phyloP scores from a whole-genome alignment of 2,797 vertebrate species.

The Oreonectes daqikongensis region DNA sequence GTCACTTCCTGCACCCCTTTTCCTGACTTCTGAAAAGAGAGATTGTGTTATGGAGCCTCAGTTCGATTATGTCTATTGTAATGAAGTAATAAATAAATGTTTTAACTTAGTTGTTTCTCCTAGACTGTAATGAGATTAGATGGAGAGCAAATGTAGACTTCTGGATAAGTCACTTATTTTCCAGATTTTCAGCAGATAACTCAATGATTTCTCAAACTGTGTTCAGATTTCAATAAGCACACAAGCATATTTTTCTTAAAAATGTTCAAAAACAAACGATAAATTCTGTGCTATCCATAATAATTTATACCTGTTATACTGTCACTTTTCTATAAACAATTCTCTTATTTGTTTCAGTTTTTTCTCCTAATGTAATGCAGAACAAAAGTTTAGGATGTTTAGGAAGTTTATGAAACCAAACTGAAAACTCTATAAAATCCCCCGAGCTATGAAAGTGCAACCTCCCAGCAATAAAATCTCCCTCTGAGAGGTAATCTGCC shows the following conservation, averaged over 20 bases:
- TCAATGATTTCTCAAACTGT: no score
- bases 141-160: no score
- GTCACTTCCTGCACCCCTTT: slow-evolving; percentile 15
- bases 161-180: no score
- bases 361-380: no score
- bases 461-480: not conserved
- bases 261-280: not conserved
- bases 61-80: not conserved
- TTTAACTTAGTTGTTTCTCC: no score
- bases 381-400: not conserved
- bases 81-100: no score
- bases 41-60: slow-evolving; percentile 15
- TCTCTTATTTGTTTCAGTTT: not conserved
- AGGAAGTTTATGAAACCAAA: not conserved
- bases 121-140: no score
- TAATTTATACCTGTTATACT: not conserved
- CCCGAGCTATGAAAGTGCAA: not conserved
- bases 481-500: slow-evolving; percentile 30
- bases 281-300: not conserved
- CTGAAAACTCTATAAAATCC: not conserved
- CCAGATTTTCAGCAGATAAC: no score
- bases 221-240: no score
- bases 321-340: not conserved
- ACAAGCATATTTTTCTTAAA: no score
- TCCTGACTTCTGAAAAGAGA: slow-evolving; percentile 22